Evolutionary conservation across 2,888 invertebrate genomes (phyloP).

Genomic region (Timandra comae): DNA sequence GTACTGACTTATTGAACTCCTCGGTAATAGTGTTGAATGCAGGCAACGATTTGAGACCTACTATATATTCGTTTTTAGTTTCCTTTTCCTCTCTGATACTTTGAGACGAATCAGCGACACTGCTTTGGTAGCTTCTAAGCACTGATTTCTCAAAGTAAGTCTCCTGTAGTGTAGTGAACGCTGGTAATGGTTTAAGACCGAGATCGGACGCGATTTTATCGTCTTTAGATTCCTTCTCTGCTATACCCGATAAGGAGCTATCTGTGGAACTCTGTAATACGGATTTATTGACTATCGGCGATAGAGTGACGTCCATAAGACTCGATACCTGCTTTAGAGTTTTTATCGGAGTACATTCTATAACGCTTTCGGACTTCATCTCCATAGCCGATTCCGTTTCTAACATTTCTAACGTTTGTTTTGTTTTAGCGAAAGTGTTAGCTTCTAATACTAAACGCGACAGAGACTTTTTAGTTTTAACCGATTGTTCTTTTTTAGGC

Average conservation of each 20-base stretch:
- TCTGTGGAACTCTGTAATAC: slow-evolving; percentile 53
- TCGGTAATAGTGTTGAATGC: slow-evolving; percentile 46
- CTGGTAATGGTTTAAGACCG: slow-evolving; percentile 37
- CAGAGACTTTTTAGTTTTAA: slow-evolving; percentile 51
- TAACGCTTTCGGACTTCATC: slow-evolving; percentile 26
- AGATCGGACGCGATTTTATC: slow-evolving; percentile 28
- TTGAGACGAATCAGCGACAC: slow-evolving; percentile 34
- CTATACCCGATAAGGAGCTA: slow-evolving; percentile 34
- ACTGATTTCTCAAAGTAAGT: slow-evolving; percentile 49
- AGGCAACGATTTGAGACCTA: slow-evolving; percentile 33
- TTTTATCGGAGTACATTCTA: slow-evolving; percentile 65
- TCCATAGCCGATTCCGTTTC: slow-evolving; percentile 31
- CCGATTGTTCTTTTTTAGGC: slow-evolving; percentile 45
- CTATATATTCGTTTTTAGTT: slow-evolving; percentile 15
- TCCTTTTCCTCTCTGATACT: slow-evolving; percentile 30
- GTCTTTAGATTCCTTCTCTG: slow-evolving; percentile 30
- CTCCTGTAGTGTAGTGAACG: slow-evolving; percentile 47
- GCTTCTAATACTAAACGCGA: slow-evolving; percentile 63
- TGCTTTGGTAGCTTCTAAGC: slow-evolving; percentile 54
- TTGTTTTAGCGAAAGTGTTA: slow-evolving; percentile 60
- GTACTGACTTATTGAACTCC: slow-evolving; percentile 48
- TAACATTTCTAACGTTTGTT: slow-evolving; percentile 35
- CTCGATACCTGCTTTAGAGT: slow-evolving; percentile 36
- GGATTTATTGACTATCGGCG: slow-evolving; percentile 63
- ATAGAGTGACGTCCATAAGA: slow-evolving; percentile 59